phyloP scores from a whole-genome alignment of 1,140 invertebrate genomes.

The Medauroidea extradentata region DNA sequence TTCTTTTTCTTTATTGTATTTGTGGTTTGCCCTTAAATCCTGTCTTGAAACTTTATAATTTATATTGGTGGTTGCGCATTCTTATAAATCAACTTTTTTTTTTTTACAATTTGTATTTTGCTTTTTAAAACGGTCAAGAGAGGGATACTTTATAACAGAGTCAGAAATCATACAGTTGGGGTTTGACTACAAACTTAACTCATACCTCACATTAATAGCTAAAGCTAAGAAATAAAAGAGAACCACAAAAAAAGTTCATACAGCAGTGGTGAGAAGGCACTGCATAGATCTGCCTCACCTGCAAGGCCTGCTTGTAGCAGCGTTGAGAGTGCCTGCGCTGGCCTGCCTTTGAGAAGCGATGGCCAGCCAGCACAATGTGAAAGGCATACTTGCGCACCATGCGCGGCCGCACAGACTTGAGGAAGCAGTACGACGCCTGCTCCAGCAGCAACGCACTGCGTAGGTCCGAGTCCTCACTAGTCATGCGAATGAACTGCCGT shows the following conservation, averaged over 20 bases:
- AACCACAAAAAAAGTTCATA: background rate
- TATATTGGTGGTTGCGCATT: too few relatives aligned
- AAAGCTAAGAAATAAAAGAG: too few relatives aligned
- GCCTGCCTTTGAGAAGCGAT: conserved; percentile 86
- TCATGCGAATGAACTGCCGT: conserved; percentile 89
- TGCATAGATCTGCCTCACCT: conserved; percentile 50
- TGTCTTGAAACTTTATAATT: too few relatives aligned
- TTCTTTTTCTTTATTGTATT: too few relatives aligned
- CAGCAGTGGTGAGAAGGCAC: background rate
- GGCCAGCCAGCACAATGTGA: conserved; percentile 91
- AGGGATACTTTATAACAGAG: too few relatives aligned
- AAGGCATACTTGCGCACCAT: conserved; percentile 96
- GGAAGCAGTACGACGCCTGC: conserved; percentile 91
- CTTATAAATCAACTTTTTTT: too few relatives aligned
- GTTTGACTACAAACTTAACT: too few relatives aligned
- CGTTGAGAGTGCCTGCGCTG: conserved; percentile 85
- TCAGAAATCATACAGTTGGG: too few relatives aligned
- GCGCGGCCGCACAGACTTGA: conserved; percentile 60
- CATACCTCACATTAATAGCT: too few relatives aligned
- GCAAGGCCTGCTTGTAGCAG: conserved; percentile 88
- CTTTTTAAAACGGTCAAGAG: too few relatives aligned
- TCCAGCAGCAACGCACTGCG: conserved; percentile 88
- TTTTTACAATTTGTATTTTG: too few relatives aligned
- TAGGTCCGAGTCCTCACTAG: conserved; percentile 89
- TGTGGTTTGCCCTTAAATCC: too few relatives aligned